Conservation (phyloP, 2,113 vertebrate genomes). For the Festucalex cinctus region DNA sequence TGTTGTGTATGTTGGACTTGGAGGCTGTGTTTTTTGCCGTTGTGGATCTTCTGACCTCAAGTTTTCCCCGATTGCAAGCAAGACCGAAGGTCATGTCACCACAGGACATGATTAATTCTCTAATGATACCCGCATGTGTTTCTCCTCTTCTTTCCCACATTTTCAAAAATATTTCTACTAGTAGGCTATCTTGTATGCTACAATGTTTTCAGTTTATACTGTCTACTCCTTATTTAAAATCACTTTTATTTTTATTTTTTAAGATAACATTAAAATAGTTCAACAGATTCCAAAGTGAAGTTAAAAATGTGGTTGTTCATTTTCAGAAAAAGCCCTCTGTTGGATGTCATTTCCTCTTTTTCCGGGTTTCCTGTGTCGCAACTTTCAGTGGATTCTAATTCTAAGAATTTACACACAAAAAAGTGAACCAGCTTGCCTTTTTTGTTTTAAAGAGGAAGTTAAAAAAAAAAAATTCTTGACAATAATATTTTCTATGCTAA, state of each 20-base stretch:
- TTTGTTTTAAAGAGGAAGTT: neutral
- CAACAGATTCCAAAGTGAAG: neutral
- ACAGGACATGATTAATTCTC: conserved; percentile 28
- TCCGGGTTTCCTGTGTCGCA: neutral
- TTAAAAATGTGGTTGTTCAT: neutral
- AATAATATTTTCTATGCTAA: too few relatives aligned
- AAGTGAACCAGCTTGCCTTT: neutral
- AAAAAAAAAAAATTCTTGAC: too few relatives aligned
- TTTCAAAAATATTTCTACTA: conserved; percentile 29
- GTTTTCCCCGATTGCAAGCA: conserved; percentile 39
- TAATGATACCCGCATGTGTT: conserved; percentile 53
- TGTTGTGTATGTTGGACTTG: conserved; percentile 48
- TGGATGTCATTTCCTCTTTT: neutral
- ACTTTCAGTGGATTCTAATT: neutral
- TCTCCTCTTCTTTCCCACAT: conserved; percentile 36
- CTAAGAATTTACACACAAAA: neutral
- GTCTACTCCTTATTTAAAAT: neutral
- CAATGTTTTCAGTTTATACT: conserved; percentile 1
- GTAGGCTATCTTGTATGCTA: too few relatives aligned
- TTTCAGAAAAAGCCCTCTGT: neutral
- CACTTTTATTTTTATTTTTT: neutral
- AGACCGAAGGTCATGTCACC: conserved; percentile 32
- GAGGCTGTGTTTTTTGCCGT: conserved; percentile 38
- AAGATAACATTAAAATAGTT: neutral
- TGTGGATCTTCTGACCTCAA: conserved; percentile 35